These are phyloP conservation scores for Urocitellus parryii DNA, from an alignment of 2,113 vertebrate species.

Conservation along the genomic window DNA sequence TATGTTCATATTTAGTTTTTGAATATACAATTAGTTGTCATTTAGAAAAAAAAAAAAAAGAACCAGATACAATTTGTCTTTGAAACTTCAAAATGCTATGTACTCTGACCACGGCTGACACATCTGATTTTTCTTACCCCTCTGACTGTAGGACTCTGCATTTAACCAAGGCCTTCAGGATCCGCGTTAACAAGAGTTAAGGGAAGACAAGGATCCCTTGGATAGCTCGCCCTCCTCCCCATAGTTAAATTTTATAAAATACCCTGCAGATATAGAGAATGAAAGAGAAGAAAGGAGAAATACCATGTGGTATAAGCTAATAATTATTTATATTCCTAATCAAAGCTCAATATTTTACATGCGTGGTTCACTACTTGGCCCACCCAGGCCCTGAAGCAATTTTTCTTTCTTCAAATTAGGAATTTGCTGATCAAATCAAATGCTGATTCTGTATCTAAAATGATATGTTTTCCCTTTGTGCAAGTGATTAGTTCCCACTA, in stretches of 20 bases:
- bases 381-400: constrained; percentile 83
- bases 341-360: constrained; percentile 82
- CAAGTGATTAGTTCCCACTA: constrained; percentile 78
- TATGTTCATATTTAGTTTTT: not conserved
- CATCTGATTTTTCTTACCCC: not conserved
- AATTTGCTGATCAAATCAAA: constrained; percentile 81
- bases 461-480: constrained; percentile 62
- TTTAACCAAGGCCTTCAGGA: constrained; percentile 23
- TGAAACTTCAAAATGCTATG: not conserved
- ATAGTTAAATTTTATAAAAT: constrained; percentile 59
- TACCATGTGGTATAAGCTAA: constrained; percentile 78
- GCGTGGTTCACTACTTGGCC: constrained; percentile 68
- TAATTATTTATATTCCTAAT: constrained; percentile 86
- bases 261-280: constrained; percentile 42
- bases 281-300: constrained; percentile 61
- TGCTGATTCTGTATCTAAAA: constrained; percentile 81
- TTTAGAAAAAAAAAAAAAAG: constrained; percentile 26
- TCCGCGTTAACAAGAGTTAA: not conserved
- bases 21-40: not conserved
- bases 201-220: not conserved
- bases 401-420: constrained; percentile 82
- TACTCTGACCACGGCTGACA: not conserved
- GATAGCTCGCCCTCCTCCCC: not conserved
- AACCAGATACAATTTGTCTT: not conserved
- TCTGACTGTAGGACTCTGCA: not conserved